Evolutionary conservation across 2,797 vertebrate genomes (phyloP).

Genomic region (Antennarius maculatus): DNA sequence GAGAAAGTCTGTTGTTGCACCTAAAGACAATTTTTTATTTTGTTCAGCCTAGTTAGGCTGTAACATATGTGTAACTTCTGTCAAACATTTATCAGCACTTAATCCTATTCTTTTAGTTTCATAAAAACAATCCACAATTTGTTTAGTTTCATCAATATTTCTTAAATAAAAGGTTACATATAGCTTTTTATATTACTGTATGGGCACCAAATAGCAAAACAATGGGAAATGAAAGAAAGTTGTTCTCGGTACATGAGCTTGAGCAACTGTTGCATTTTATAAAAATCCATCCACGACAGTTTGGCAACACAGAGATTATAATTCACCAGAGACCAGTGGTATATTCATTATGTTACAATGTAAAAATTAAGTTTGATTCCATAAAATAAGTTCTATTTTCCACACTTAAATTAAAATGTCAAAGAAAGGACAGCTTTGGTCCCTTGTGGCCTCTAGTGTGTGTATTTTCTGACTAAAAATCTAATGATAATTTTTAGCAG

Average conservation of each 20-base stretch:
- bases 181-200: constrained; percentile 4
- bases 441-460: not conserved
- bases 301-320: not conserved
- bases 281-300: not conserved
- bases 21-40: constrained; percentile 22
- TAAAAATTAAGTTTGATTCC: constrained; percentile 1
- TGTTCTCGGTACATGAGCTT: constrained; percentile 2
- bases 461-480: constrained; percentile 7
- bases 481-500: constrained; percentile 40
- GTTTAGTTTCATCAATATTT: constrained; percentile 20
- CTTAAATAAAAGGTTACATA: not conserved
- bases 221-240: constrained; percentile 14
- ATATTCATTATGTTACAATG: constrained; percentile 7
- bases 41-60: constrained; percentile 16
- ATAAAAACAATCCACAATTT: constrained; percentile 36
- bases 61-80: constrained; percentile 34
- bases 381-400: not conserved
- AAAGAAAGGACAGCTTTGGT: not conserved
- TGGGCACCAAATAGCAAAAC: constrained; percentile 25
- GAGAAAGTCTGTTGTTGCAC: constrained; percentile 15
- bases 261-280: constrained; percentile 29
- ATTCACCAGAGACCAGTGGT: not conserved
- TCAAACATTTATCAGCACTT: constrained; percentile 47
- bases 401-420: not conserved
- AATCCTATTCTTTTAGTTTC: constrained; percentile 54